Base-by-base conservation (phyloP, 2,113 vertebrate genomes). In the Petaurus breviceps region DNA sequence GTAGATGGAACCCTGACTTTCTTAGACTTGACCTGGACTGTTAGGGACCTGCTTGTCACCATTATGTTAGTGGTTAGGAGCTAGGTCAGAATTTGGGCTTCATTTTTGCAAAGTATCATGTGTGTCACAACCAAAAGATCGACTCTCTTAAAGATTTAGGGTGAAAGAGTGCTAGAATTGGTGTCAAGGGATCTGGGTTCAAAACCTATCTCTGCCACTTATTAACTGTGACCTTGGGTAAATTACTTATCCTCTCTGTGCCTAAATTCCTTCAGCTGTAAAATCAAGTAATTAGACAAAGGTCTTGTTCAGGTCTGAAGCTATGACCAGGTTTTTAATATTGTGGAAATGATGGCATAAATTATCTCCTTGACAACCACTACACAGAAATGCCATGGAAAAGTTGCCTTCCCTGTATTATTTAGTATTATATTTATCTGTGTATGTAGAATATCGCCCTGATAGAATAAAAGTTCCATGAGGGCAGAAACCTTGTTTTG, bases 91-190 rank as follows among this genome's bases (percentile, higher is more conserved):
- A 89, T 43, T 47, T 10, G 57, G 94, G 93, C 23, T 94, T 93
- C 51, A 51, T 90, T 94, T 89, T 11, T 52, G 90, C 92, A 94
- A 55, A 92, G 46, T 43, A 53, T n/a, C 53, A 61, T 6, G 90
- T 92, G 37, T 4, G 91, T 47, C n/a, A 94, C 49, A 23, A 23
- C 0, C 0, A 12, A 46, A 11, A 31, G 50, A 28, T 47, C 8
- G 47, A 77, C 5, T 93, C 31, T 90, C 91, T 12, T 51, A 94
- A 91, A 93, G 90, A 93, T 90, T 96, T n/a, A 51, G 91, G 51
- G 31, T 84, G 68, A 43, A 43, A 84, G 19, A 43, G n/a, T 43
- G n/a, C n/a, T 84, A 43, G 16, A 84, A 43, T 84, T 84, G 37
- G 5, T 84, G n/a, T 43, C 16, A 23, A 43, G 68, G 68, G 16